phyloP scores from a whole-genome alignment of 1,140 invertebrate species.

The Zaprionus inermis region DNA sequence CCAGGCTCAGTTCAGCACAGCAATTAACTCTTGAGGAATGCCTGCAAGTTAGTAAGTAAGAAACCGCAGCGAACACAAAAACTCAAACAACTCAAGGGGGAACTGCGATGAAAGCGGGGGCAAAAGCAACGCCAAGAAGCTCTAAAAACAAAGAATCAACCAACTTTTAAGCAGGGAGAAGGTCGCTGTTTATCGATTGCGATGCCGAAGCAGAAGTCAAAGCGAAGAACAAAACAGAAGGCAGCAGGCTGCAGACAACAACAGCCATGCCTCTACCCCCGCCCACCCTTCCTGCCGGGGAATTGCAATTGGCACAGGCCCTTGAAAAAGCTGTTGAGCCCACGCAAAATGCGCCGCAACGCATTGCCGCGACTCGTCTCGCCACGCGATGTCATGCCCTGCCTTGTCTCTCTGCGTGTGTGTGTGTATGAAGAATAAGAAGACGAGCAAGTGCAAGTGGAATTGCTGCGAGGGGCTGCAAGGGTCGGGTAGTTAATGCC shows the following conservation, averaged over 20 bases:
- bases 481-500: neutral
- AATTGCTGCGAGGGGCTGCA: constrained; percentile 4
- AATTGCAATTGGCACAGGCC: constrained; percentile 72
- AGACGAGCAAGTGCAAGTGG: constrained; percentile 47
- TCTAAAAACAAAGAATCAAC: constrained; percentile 44
- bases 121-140: constrained; percentile 3
- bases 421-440: neutral
- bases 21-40: constrained; percentile 67
- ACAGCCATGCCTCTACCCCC: constrained; percentile 27
- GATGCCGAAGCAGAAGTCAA: constrained; percentile 38
- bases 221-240: constrained; percentile 34
- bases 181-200: constrained; percentile 78
- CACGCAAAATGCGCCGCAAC: constrained; percentile 63
- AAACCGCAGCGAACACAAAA: constrained; percentile 29
- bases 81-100: neutral
- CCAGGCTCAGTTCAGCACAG: constrained; percentile 29
- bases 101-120: neutral
- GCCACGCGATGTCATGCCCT: no score
- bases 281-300: constrained; percentile 31
- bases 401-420: no score
- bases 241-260: constrained; percentile 53
- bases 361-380: neutral
- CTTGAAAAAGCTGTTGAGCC: constrained; percentile 70
- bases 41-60: constrained; percentile 39
- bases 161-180: constrained; percentile 49